phyloP scores from a whole-genome alignment of 2,888 invertebrate species.

The Operophtera brumata region DNA sequence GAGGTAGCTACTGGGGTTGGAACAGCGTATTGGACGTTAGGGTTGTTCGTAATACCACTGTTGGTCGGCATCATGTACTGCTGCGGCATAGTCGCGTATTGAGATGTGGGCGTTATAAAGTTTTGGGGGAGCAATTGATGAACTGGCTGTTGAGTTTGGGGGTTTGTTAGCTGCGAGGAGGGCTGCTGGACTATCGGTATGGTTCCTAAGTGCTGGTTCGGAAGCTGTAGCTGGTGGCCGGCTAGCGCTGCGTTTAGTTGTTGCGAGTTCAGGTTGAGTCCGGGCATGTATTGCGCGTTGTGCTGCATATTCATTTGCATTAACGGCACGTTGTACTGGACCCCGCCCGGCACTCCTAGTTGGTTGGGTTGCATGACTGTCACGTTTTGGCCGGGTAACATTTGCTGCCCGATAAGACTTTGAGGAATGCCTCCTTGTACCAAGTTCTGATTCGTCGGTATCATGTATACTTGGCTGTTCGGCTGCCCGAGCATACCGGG shows the following conservation, averaged over 20 bases:
- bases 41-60: conserved; percentile 54
- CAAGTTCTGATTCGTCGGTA: conserved; percentile 68
- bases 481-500: conserved; percentile 66
- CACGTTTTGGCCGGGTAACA: conserved; percentile 68
- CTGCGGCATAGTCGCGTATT: conserved; percentile 61
- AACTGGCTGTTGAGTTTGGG: conserved; percentile 58
- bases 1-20: conserved; percentile 43
- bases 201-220: conserved; percentile 58
- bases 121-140: conserved; percentile 66
- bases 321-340: conserved; percentile 70
- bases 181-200: conserved; percentile 70
- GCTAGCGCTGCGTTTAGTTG: conserved; percentile 71
- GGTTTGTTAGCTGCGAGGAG: conserved; percentile 55
- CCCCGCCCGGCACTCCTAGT: conserved; percentile 64
- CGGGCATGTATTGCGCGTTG: conserved; percentile 69
- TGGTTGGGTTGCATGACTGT: conserved; percentile 76
- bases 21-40: conserved; percentile 62
- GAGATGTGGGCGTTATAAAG: conserved; percentile 64
- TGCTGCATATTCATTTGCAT: conserved; percentile 73
- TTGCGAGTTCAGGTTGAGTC: conserved; percentile 68
- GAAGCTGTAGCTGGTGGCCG: conserved; percentile 53
- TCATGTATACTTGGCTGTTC: conserved; percentile 75
- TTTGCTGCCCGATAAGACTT: conserved; percentile 64
- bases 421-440: conserved; percentile 61
- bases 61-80: conserved; percentile 71